Evolutionary conservation across 2,797 vertebrate species (phyloP).

Genomic region (Halcyon leucocephala): DNA sequence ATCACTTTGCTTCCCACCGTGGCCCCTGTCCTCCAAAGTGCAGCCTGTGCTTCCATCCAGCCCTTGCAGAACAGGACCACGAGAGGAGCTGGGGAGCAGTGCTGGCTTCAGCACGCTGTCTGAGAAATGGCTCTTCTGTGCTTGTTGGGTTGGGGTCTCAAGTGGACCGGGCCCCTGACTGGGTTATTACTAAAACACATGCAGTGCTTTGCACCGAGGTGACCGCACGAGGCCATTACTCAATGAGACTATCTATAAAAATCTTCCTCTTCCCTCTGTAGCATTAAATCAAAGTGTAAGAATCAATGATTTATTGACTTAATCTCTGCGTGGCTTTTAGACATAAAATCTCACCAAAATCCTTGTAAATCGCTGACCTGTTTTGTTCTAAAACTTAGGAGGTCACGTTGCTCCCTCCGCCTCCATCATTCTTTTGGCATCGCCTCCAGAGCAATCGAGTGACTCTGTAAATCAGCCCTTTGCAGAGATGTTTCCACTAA

Average conservation of each 20-base stretch:
- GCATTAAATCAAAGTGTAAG: conserved; percentile 47
- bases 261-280: conserved; percentile 27
- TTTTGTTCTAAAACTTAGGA: conserved; percentile 35
- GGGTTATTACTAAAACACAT: background rate
- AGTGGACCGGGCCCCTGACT: background rate
- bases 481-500: background rate
- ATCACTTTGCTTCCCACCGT: rapidly evolving
- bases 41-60: background rate
- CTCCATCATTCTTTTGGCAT: background rate
- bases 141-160: background rate
- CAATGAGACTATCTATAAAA: conserved; percentile 60
- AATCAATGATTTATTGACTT: conserved; percentile 58
- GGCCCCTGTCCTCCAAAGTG: background rate
- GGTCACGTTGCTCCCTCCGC: conserved; percentile 28
- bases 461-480: conserved; percentile 44
- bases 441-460: background rate
- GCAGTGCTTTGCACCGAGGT: background rate
- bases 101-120: rapidly evolving
- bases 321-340: conserved; percentile 35
- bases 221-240: conserved; percentile 4
- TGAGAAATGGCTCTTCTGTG: background rate
- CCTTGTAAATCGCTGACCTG: conserved; percentile 49
- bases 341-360: conserved; percentile 36
- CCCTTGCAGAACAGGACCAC: background rate
- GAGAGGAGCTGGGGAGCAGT: background rate